These are phyloP conservation scores for Puffinus mauretanicus DNA, from an alignment of 2,113 vertebrate genomes.

Conservation along the genomic window DNA sequence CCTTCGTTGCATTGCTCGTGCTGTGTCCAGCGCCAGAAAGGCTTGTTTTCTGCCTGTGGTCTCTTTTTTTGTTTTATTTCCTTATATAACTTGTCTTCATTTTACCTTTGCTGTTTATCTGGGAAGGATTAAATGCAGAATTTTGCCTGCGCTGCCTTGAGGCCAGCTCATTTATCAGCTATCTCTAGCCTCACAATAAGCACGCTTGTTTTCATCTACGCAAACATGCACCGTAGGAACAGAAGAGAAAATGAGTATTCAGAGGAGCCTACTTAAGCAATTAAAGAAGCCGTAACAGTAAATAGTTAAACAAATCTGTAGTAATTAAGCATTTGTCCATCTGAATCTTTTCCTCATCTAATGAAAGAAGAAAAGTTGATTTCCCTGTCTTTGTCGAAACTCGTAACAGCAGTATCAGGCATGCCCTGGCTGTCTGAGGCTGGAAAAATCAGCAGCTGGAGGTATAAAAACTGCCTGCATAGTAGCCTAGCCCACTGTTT, in stretches of 20 bases:
- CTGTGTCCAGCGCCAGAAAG: not conserved
- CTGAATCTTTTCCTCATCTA: not conserved
- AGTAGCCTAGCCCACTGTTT: not conserved
- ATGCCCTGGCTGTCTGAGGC: not conserved
- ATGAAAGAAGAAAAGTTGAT: not conserved
- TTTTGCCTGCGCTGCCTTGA: not conserved
- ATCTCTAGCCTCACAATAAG: not conserved
- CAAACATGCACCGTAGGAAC: not conserved
- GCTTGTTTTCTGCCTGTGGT: not conserved
- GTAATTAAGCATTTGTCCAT: not conserved
- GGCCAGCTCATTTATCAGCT: not conserved
- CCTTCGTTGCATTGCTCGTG: not conserved
- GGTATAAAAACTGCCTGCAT: not conserved
- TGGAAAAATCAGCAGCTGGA: not conserved
- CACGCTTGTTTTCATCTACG: not conserved
- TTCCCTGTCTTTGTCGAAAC: not conserved
- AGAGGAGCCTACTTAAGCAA: not conserved
- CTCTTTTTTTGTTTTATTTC: not conserved
- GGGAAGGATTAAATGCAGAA: not conserved
- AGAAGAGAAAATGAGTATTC: not conserved
- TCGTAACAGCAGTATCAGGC: not conserved
- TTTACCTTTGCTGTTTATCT: not conserved
- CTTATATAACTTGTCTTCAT: not conserved
- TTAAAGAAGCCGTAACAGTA: not conserved
- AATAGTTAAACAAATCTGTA: not conserved